These are phyloP conservation scores for Irena cyanogastra DNA, from an alignment of 2,113 vertebrate species.

Conservation along the genomic window DNA sequence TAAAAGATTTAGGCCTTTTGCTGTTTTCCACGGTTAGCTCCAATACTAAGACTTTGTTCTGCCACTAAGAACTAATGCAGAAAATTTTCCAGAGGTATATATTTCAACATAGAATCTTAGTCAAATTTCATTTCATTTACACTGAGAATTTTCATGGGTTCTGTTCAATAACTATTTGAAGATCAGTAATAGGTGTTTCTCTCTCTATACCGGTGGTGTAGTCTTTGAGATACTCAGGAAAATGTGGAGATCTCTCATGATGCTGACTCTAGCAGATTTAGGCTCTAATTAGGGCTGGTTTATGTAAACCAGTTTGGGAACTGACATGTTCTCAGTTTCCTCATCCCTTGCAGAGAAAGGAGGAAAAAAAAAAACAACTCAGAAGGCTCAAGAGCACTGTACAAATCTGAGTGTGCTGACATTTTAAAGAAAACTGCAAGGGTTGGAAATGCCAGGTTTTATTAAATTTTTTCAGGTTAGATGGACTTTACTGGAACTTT, in stretches of 20 bases:
- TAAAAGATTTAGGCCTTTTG: not conserved
- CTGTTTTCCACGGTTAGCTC: not conserved
- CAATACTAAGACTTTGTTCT: not conserved
- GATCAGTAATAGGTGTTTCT: not conserved
- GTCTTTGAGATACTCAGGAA: not conserved
- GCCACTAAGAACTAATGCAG: not conserved
- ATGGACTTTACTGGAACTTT: not conserved
- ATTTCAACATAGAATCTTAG: not conserved
- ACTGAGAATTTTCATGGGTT: not conserved
- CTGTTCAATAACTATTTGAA: not conserved
- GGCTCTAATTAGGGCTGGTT: not conserved
- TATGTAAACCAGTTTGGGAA: not conserved
- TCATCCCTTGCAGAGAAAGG: not conserved
- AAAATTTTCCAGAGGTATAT: not conserved
- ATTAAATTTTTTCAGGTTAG: not conserved
- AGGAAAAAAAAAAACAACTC: accelerated
- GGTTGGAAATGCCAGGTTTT: not conserved
- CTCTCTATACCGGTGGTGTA: not conserved
- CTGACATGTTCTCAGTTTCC: not conserved
- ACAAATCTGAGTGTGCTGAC: not conserved
- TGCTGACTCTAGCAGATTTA: not conserved
- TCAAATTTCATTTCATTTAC: not conserved
- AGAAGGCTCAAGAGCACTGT: not conserved
- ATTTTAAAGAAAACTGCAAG: not conserved
- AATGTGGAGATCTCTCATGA: not conserved